Evolutionary conservation across 2,888 invertebrate species (phyloP), one percentile per base, ranked within the genome.

Genomic region (Sipha maydis): DNA sequence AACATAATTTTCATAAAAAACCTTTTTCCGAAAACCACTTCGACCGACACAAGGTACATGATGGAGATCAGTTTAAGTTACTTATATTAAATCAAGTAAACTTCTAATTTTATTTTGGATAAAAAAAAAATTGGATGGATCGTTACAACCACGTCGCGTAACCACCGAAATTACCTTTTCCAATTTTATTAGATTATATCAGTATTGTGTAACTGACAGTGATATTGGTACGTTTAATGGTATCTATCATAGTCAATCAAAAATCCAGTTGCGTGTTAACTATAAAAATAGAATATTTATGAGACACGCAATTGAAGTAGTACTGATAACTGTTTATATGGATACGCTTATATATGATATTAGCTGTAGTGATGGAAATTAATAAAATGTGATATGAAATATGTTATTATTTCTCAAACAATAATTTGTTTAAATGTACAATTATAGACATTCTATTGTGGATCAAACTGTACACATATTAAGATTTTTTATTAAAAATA

Each of bases 261-360:
- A 61, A 67, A 25, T 38, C 38, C 34, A 28, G n/a, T 80, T n/a
- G 19, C 61, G 38, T 38, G 67, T 34, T 8, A n/a, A 38, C 17
- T 56, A 80, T 38, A 38, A 61, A 1, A n/a, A n/a, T 19, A 61
- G 67, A 67, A 80, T 80, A 67, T 80, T 80, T 80, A 67, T 41
- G 67, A 67, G 28, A 80, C 41, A 19, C 67, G 38, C 67, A 38
- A 75, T 69, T 61, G 19, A 69, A 69, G 3, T 61, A 61, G 21
- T 25, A 25, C 61, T 11, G 21, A 61, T 56, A 21, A 21, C 19
- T 21, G 21, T 71, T 71, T 4, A 17, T 31, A 17, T 28, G 4
- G 34, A 54, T 9, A 34, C 31, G 21, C 31, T 5, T 8, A n/a
- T n/a, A 28, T 78, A 1, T 21, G 8, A 28, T 31, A 78, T 48